phyloP scores from a whole-genome alignment of 2,797 vertebrate species.

The Limosa lapponica region DNA sequence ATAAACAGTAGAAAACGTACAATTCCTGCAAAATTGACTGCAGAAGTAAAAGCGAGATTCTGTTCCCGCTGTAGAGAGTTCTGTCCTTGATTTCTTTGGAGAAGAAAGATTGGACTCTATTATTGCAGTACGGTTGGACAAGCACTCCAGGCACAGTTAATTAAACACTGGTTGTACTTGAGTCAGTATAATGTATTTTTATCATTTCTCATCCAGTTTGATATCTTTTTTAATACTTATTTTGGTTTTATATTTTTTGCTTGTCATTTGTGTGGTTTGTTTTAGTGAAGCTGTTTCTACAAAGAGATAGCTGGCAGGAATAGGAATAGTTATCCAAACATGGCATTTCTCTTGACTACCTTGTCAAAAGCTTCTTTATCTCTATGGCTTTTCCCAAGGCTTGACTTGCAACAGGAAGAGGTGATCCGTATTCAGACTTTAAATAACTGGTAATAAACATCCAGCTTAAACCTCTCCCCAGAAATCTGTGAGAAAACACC shows the following conservation, averaged over 20 bases:
- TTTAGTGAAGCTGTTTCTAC: constrained; percentile 2
- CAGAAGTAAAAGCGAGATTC: background rate
- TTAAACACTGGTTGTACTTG: background rate
- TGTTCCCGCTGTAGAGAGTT: background rate
- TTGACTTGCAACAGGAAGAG: background rate
- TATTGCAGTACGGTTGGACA: background rate
- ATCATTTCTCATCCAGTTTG: background rate
- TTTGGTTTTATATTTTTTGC: background rate
- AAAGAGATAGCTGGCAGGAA: background rate
- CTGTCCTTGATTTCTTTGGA: background rate
- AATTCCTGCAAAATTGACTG: background rate
- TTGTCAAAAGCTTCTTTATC: background rate
- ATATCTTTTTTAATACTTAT: background rate
- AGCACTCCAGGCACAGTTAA: background rate
- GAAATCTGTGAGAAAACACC: background rate
- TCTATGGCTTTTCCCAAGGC: background rate
- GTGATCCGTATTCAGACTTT: background rate
- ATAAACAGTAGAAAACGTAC: constrained; percentile 21
- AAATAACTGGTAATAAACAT: background rate
- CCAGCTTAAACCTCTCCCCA: background rate
- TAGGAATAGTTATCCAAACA: background rate
- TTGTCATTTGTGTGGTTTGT: background rate
- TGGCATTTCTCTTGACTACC: background rate
- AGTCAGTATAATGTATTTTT: background rate
- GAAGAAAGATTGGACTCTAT: background rate